phyloP scores from a whole-genome alignment of 2,113 vertebrate genomes.

The Struthio camelus region DNA sequence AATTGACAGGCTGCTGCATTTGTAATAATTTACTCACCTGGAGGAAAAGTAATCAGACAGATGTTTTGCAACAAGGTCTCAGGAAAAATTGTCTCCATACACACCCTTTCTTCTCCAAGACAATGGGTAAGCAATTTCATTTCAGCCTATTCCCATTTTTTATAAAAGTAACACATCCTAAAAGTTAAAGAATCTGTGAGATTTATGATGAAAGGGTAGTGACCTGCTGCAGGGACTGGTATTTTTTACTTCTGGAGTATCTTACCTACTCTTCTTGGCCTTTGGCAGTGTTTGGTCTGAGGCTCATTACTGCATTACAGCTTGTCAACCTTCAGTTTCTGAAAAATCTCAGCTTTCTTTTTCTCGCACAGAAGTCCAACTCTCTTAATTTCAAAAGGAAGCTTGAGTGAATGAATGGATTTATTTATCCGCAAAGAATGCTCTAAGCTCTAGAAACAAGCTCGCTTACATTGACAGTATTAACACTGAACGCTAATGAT shows the following conservation, averaged over 20 bases:
- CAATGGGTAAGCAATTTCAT: not conserved
- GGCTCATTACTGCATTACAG: not conserved
- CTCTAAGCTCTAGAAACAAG: not conserved
- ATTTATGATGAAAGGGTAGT: not conserved
- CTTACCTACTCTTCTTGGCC: not conserved
- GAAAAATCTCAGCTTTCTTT: not conserved
- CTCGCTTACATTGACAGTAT: not conserved
- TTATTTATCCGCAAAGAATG: not conserved
- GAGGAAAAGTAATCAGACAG: not conserved
- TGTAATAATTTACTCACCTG: not conserved
- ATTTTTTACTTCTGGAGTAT: conserved; percentile 13
- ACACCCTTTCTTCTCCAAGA: not conserved
- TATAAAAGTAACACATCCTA: not conserved
- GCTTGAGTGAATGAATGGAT: not conserved
- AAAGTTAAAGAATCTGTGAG: not conserved
- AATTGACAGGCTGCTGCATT: conserved; percentile 38
- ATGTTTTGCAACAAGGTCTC: not conserved
- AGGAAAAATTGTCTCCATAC: not conserved
- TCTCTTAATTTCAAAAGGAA: not conserved
- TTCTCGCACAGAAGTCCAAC: not conserved
- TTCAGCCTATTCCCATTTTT: not conserved
- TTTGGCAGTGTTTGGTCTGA: not conserved
- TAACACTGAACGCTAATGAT: not conserved
- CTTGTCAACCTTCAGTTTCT: not conserved
- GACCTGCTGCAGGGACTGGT: not conserved